phyloP scores from a whole-genome alignment of 2,797 vertebrate species.

The Triplophysa bombifrons region DNA sequence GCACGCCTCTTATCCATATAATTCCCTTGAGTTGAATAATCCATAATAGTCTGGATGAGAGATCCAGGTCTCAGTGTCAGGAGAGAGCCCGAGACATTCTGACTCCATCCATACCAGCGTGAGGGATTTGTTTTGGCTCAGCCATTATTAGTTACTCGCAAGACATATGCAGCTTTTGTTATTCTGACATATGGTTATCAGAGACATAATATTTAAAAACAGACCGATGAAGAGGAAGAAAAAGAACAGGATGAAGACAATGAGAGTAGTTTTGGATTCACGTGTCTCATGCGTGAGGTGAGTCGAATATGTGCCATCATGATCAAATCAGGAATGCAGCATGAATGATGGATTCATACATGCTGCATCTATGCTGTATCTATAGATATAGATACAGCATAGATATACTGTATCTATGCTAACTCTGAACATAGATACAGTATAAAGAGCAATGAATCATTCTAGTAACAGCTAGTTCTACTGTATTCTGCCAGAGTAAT shows the following conservation, averaged over 20 bases:
- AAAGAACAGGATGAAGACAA: not conserved
- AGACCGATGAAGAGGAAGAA: slow-evolving; percentile 18
- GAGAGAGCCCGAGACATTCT: slow-evolving; percentile 35
- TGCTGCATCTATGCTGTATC: too few species aligned
- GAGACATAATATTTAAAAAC: slow-evolving; percentile 12
- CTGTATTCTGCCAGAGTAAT: not conserved
- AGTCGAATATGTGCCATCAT: not conserved
- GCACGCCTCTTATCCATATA: slow-evolving; percentile 16
- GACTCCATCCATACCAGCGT: slow-evolving; percentile 32
- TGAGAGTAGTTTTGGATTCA: not conserved
- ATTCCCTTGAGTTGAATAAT: slow-evolving; percentile 25
- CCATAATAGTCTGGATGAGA: slow-evolving; percentile 37
- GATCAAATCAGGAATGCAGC: not conserved
- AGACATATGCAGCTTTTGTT: slow-evolving; percentile 36
- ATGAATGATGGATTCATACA: not conserved
- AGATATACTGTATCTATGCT: not conserved
- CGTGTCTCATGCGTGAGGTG: not conserved
- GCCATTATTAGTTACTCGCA: slow-evolving; percentile 37
- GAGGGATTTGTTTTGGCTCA: slow-evolving; percentile 55
- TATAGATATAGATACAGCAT: too few species aligned
- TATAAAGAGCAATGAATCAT: not conserved
- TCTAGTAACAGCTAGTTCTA: not conserved
- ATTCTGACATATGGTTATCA: slow-evolving; percentile 47
- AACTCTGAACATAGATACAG: not conserved
- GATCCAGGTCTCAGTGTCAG: slow-evolving; percentile 24